phyloP scores from a whole-genome alignment of 1,140 invertebrate genomes.

The Drosophila nigromelanica region DNA sequence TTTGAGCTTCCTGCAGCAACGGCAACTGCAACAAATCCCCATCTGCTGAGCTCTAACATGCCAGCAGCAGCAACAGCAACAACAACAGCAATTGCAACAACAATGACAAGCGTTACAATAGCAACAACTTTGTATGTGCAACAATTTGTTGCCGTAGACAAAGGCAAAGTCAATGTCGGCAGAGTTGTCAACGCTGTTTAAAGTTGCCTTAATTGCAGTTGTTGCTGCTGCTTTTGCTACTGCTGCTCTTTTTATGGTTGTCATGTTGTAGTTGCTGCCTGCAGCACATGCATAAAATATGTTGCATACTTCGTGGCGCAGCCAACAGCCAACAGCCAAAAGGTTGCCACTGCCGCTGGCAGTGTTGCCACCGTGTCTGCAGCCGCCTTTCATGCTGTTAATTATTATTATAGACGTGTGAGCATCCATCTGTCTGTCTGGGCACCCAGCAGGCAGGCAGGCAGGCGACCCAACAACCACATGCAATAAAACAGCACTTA shows the following conservation, averaged over 20 bases:
- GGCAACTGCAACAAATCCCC: slow-evolving; percentile 64
- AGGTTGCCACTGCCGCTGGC: slow-evolving; percentile 2
- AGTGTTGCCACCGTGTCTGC: neutral
- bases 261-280: slow-evolving; percentile 54
- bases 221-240: slow-evolving; percentile 24
- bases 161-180: slow-evolving; percentile 77
- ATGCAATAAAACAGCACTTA: slow-evolving; percentile 82
- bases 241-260: slow-evolving; percentile 66
- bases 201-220: slow-evolving; percentile 76
- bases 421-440: slow-evolving; percentile 57
- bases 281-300: slow-evolving; percentile 78
- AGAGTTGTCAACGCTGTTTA: slow-evolving; percentile 79
- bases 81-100: slow-evolving; percentile 47
- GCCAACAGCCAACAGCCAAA: slow-evolving; percentile 20
- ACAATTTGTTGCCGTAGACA: slow-evolving; percentile 69
- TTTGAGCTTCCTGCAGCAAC: slow-evolving; percentile 58
- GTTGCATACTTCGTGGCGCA: slow-evolving; percentile 58
- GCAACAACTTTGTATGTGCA: slow-evolving; percentile 67
- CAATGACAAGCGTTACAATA: slow-evolving; percentile 4
- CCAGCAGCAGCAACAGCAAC: slow-evolving; percentile 18
- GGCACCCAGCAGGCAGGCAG: slow-evolving; percentile 22
- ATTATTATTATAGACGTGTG: slow-evolving; percentile 83
- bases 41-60: slow-evolving; percentile 40
- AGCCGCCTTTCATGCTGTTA: slow-evolving; percentile 74
- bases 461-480: slow-evolving; percentile 49